Evolutionary conservation across 1,140 invertebrate genomes (phyloP), one percentile per base, ranked within the genome.

Genomic region (Drosophila littoralis): DNA sequence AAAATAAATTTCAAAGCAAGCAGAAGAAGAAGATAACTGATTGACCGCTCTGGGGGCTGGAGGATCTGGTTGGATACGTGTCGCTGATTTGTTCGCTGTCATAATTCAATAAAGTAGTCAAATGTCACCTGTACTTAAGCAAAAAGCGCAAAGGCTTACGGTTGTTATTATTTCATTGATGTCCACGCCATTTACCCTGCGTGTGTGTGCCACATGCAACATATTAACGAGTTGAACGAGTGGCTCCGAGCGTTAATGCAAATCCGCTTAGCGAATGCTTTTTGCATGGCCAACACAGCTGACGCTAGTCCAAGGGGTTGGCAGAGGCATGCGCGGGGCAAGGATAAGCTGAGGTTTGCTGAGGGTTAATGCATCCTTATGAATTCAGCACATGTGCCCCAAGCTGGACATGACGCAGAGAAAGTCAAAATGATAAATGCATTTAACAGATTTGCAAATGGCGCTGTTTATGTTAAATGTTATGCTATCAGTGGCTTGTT

Each of bases 21-120:
- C 22, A 0, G 22, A 28, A 28, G 22, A 22, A 22, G 50, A 36
- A 33, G 8, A 59, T 22, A 65, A 55, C 51, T 51, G 65, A 63
- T 61, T 61, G 61, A 58, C 9, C 50, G 58, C 58, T 60, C 35
- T 67, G 66, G 48, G 48, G 58, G 42, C 42, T 38, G 33, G 50
- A 8, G 36, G 12, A 35, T 51, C 13, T 51, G 57, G 28, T 7
- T 28, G 36, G 51, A 54, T 75, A 71, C 83, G 74, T 84, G 77
- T 91, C 88, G 81, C 89, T 91, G 89, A 91, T 89, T 91, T 91
- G 88, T 91, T 88, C 89, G 79, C 78, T 89, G 84, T 91, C 88
- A 91, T 91, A 91, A 91, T 91, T 89, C 78, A 91, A 91, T 91
- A 91, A 91, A 89, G 81, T 79, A 91, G 84, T 84, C 81, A 90